Conservation (phyloP, 2,797 vertebrate species). For the Amniataba percoides region DNA sequence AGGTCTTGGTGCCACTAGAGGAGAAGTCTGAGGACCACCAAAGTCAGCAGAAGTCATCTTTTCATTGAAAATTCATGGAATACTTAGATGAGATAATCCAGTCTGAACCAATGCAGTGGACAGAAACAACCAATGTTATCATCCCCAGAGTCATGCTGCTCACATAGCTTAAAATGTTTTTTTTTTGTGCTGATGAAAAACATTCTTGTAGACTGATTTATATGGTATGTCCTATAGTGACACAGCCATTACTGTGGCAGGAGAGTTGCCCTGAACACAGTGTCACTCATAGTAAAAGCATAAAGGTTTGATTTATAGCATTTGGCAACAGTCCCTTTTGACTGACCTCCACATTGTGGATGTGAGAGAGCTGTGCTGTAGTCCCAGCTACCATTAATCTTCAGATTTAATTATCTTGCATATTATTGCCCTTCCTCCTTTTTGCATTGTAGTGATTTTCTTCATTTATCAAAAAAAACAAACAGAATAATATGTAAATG, state of each 20-base stretch:
- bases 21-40: not conserved
- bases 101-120: not conserved
- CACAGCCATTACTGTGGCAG: not conserved
- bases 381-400: not conserved
- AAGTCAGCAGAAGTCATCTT: not conserved
- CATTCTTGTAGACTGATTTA: not conserved
- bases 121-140: not conserved
- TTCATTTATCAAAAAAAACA: not conserved
- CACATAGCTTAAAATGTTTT: not conserved
- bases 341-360: not conserved
- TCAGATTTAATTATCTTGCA: not conserved
- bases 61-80: not conserved
- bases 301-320: not conserved
- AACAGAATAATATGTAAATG: no score
- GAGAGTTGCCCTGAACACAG: not conserved
- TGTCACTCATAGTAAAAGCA: not conserved
- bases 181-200: not conserved
- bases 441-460: constrained; percentile 3
- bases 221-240: not conserved
- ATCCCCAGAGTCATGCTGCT: not conserved
- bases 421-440: not conserved
- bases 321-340: constrained; percentile 1
- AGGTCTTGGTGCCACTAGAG: not conserved
- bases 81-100: not conserved
- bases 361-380: not conserved